These are phyloP conservation scores for Hyperoplus immaculatus DNA, from an alignment of 2,797 vertebrate species.

Conservation along the genomic window DNA sequence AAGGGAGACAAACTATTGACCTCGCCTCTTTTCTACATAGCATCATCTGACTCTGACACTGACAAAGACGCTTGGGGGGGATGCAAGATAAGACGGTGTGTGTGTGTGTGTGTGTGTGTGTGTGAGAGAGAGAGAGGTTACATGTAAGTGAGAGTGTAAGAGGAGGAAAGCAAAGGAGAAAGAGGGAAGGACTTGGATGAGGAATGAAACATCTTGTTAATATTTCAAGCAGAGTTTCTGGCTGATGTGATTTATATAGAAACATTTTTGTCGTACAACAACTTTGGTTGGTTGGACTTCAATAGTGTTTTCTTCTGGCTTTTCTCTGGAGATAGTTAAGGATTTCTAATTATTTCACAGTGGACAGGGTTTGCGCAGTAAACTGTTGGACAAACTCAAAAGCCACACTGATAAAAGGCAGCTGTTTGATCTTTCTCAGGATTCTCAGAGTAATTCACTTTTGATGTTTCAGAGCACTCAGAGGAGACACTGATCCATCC, in stretches of 20 bases:
- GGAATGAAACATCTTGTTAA: slow-evolving; percentile 43
- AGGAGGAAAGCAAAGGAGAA: slow-evolving; percentile 11
- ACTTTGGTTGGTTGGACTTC: slow-evolving; percentile 1
- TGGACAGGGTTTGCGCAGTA: neutral
- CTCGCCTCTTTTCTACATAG: slow-evolving; percentile 70
- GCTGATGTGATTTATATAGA: slow-evolving; percentile 17
- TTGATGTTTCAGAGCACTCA: neutral
- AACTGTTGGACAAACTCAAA: neutral
- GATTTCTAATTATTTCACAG: slow-evolving; percentile 24
- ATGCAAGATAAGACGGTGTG: slow-evolving; percentile 39
- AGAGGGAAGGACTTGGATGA: slow-evolving; percentile 23
- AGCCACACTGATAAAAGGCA: neutral
- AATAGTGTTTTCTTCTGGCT: slow-evolving; percentile 9
- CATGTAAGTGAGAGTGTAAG: neutral
- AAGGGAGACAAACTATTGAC: slow-evolving; percentile 81
- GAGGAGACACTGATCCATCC: neutral
- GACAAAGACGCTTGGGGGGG: slow-evolving; percentile 71
- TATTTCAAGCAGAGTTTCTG: slow-evolving; percentile 34
- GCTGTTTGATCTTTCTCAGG: neutral
- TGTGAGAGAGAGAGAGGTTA: neutral
- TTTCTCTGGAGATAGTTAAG: neutral
- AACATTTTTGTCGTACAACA: slow-evolving; percentile 38
- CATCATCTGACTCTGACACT: slow-evolving; percentile 71
- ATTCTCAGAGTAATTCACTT: slow-evolving; percentile 1
- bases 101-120: too few relatives aligned